Percentiles rank a stretch among this genome's conserved stretches.
Evolutionary conservation across 2,113 vertebrate species (phyloP).

Genomic region (Syngnathus floridae): DNA sequence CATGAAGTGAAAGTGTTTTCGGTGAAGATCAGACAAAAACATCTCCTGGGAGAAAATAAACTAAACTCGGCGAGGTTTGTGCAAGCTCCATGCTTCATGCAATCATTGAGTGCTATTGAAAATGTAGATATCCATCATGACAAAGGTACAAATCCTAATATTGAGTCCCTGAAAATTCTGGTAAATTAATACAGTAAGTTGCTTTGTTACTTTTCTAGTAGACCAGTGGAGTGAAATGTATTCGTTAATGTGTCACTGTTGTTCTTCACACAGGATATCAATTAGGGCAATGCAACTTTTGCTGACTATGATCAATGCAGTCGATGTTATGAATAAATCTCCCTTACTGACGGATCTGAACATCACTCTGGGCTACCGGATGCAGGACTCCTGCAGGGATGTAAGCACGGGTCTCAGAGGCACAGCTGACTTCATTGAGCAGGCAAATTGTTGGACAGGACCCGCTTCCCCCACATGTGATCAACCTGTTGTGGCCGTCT

Average conservation of each 20-base stretch:
- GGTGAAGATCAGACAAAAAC: too few relatives aligned
- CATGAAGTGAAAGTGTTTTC: too few relatives aligned
- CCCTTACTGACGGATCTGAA: conserved; percentile 61
- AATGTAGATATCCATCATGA: too few relatives aligned
- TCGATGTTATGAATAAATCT: conserved; percentile 78
- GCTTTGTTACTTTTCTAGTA: too few relatives aligned
- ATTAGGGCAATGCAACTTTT: conserved; percentile 62
- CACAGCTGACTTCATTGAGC: conserved; percentile 64
- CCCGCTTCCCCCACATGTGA: conserved; percentile 59
- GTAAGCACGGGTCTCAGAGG: conserved; percentile 76
- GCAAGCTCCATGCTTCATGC: too few relatives aligned
- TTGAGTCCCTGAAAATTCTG: too few relatives aligned
- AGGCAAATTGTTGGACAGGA: conserved; percentile 40
- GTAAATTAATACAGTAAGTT: too few relatives aligned
- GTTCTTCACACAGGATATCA: conserved; percentile 65
- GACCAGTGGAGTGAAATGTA: neutral
- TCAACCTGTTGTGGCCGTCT: conserved; percentile 67
- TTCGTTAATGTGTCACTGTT: neutral
- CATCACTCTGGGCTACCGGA: conserved; percentile 79
- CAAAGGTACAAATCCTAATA: too few relatives aligned
- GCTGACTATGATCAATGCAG: conserved; percentile 80
- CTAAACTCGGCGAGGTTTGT: too few relatives aligned
- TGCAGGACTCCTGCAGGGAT: conserved; percentile 80
- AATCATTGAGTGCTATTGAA: too few relatives aligned
- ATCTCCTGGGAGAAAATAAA: too few relatives aligned